phyloP scores from a whole-genome alignment of 2,797 vertebrate genomes.

The Premnoplex brunnescens region DNA sequence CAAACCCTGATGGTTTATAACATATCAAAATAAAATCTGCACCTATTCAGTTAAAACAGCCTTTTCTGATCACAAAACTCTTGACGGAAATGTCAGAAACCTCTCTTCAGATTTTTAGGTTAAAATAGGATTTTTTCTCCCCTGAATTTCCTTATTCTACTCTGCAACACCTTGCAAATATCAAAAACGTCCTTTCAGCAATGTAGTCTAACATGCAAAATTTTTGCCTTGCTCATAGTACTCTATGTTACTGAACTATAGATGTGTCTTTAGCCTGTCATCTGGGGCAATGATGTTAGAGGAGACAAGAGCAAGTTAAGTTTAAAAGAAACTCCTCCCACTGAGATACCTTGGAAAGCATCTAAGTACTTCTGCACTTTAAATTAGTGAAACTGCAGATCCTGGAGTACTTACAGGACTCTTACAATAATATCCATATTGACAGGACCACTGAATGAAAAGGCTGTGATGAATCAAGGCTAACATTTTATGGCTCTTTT shows the following conservation, averaged over 20 bases:
- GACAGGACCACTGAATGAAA: neutral
- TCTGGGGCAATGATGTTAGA: neutral
- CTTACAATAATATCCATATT: neutral
- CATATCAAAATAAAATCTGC: neutral
- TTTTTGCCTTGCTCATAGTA: neutral
- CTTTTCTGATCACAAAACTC: neutral
- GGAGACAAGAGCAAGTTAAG: neutral
- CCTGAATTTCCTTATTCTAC: neutral
- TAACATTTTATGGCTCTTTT: neutral
- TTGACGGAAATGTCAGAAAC: neutral
- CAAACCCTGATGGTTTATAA: neutral
- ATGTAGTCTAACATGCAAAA: neutral
- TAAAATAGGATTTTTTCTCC: accelerated
- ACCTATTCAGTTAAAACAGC: neutral
- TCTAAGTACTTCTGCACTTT: neutral
- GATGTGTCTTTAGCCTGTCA: neutral
- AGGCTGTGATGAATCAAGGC: neutral
- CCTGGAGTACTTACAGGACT: neutral
- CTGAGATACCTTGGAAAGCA: neutral
- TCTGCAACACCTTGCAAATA: neutral
- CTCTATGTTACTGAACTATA: neutral
- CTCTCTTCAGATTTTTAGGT: neutral
- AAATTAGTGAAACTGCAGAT: neutral
- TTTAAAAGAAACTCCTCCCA: neutral
- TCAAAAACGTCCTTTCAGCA: neutral